phyloP scores from a whole-genome alignment of 2,888 invertebrate species.

The Acronicta alni region DNA sequence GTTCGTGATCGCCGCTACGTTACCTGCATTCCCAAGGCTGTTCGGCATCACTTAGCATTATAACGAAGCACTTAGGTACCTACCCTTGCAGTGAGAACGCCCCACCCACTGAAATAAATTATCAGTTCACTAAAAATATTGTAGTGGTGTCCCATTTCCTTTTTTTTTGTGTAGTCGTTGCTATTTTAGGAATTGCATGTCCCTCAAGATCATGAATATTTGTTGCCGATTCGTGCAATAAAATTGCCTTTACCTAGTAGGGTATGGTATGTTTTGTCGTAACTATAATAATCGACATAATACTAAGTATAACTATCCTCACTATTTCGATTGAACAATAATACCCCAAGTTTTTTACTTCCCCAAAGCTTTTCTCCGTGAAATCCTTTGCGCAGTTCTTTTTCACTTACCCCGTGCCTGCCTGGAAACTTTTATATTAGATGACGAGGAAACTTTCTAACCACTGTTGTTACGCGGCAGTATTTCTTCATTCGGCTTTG shows the following conservation, averaged over 20 bases:
- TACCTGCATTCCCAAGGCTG: slow-evolving; percentile 5
- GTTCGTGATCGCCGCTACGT: slow-evolving; percentile 8
- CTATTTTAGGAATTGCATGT: too few relatives aligned
- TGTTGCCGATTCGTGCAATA: too few relatives aligned
- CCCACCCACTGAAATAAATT: slow-evolving; percentile 10
- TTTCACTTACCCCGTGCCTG: slow-evolving; percentile 67
- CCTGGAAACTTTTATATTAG: slow-evolving; percentile 70
- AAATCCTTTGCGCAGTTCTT: slow-evolving; percentile 64
- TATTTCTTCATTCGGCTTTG: slow-evolving; percentile 48
- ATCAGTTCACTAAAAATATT: slow-evolving; percentile 7
- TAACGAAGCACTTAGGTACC: slow-evolving; percentile 2
- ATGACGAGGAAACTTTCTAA: slow-evolving; percentile 65
- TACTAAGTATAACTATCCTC: too few relatives aligned
- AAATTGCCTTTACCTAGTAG: too few relatives aligned
- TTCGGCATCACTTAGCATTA: slow-evolving; percentile 1
- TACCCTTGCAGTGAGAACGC: not conserved
- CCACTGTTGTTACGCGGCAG: slow-evolving; percentile 35
- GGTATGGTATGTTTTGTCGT: too few relatives aligned
- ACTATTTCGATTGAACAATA: slow-evolving; percentile 38
- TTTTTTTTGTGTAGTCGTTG: too few relatives aligned
- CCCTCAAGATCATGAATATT: too few relatives aligned
- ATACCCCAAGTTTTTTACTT: slow-evolving; percentile 51
- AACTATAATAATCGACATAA: too few relatives aligned
- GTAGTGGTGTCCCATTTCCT: too few relatives aligned
- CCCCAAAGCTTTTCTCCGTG: slow-evolving; percentile 43